A percentile compares a stretch with the other conserved stretches of the same genome.
Evolutionary conservation across 2,888 invertebrate genomes (phyloP).

Genomic region (Choreutis nemorana): DNA sequence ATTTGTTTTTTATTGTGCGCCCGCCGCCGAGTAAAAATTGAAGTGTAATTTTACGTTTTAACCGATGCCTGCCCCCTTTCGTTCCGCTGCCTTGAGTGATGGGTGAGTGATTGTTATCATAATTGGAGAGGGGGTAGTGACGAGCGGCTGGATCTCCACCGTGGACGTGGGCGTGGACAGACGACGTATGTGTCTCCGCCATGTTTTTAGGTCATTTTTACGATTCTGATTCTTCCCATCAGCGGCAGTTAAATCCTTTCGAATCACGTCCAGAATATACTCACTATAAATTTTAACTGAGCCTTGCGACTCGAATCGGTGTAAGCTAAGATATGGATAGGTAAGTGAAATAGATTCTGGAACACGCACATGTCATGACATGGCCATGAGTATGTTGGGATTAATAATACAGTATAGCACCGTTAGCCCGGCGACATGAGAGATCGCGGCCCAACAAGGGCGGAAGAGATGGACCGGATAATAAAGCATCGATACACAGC

Average conservation of each 20-base stretch:
- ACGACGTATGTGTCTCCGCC: slow-evolving; percentile 31
- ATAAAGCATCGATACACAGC: slow-evolving; percentile 53
- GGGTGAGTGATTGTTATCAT: slow-evolving; percentile 64
- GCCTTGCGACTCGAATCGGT: no score
- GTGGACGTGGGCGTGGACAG: slow-evolving; percentile 41
- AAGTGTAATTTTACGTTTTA: slow-evolving; percentile 66
- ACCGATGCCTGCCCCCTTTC: slow-evolving; percentile 63
- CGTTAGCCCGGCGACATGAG: slow-evolving; percentile 54
- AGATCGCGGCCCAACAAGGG: slow-evolving; percentile 55
- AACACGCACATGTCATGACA: slow-evolving; percentile 52
- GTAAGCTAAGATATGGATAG: background rate
- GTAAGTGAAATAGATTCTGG: no score
- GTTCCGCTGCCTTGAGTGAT: slow-evolving; percentile 58
- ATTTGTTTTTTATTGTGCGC: slow-evolving; percentile 64
- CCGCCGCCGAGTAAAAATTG: slow-evolving; percentile 58
- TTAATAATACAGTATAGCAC: slow-evolving; percentile 56
- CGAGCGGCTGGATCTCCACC: slow-evolving; percentile 40
- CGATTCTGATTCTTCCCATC: no score
- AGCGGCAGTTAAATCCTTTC: no score
- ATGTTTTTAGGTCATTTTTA: no score
- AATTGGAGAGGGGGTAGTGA: slow-evolving; percentile 62
- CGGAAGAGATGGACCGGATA: slow-evolving; percentile 61
- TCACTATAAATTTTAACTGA: no score
- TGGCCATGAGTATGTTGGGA: slow-evolving; percentile 51
- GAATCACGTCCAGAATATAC: no score